phyloP scores from a whole-genome alignment of 2,797 vertebrate genomes.

The Acipenser ruthenus region DNA sequence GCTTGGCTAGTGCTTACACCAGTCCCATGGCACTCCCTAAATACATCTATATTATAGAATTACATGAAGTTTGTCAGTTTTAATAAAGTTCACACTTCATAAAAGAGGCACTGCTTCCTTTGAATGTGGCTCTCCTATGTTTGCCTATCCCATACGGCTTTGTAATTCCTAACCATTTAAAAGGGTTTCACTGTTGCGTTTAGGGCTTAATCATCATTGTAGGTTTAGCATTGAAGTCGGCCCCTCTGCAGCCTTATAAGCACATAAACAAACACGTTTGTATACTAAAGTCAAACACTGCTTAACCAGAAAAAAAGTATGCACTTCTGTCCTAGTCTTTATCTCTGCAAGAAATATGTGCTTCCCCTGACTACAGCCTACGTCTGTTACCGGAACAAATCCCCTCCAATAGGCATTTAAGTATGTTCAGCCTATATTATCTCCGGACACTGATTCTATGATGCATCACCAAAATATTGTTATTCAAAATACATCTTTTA shows the following conservation, averaged over 20 bases:
- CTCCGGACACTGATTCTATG: neutral
- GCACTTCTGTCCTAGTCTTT: neutral
- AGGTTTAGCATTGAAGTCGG: slow-evolving; percentile 9
- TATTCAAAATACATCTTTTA: slow-evolving; percentile 10
- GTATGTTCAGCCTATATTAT: slow-evolving; percentile 3
- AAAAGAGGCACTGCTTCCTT: too few species aligned
- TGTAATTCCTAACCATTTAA: neutral
- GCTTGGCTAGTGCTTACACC: too few species aligned
- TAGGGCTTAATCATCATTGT: slow-evolving; percentile 6
- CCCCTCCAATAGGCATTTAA: slow-evolving; percentile 6
- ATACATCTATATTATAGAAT: neutral
- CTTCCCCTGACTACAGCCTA: neutral
- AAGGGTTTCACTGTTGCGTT: slow-evolving; percentile 2
- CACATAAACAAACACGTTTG: slow-evolving; percentile 9
- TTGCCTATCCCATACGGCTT: neutral
- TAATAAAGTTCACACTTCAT: neutral
- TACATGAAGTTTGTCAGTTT: neutral
- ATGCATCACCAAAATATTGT: slow-evolving; percentile 8
- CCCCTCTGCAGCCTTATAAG: slow-evolving; percentile 9
- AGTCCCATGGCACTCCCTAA: slow-evolving; percentile 3
- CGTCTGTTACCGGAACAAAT: neutral
- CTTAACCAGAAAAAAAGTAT: slow-evolving; percentile 3
- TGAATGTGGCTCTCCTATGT: neutral
- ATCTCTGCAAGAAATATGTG: neutral
- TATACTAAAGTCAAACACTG: slow-evolving; percentile 4